Percentiles rank a stretch among this genome's conserved stretches.
These are phyloP conservation scores for Platycnemis pennipes DNA, from an alignment of 2,888 invertebrate species.

Conservation along the genomic window DNA sequence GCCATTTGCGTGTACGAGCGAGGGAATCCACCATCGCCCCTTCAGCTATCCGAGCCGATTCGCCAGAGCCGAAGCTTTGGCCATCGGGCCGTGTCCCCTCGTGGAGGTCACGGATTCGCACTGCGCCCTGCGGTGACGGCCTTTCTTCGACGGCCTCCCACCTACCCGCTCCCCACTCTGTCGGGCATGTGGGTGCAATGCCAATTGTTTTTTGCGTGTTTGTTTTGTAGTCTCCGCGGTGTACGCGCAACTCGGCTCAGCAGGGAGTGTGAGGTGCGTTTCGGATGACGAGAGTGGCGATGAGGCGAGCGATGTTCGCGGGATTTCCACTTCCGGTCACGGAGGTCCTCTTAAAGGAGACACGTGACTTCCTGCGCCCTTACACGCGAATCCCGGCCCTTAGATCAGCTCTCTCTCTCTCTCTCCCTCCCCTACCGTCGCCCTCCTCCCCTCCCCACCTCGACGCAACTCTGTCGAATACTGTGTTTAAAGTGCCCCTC, in stretches of 20 bases:
- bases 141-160: background rate
- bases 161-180: background rate
- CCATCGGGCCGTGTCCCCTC: background rate
- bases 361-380: slow-evolving; percentile 65
- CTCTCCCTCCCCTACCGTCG: background rate
- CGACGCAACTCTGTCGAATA: background rate
- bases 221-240: slow-evolving; percentile 21
- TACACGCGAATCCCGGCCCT: slow-evolving; percentile 29
- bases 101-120: background rate
- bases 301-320: slow-evolving; percentile 49
- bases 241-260: background rate
- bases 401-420: background rate
- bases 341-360: slow-evolving; percentile 63
- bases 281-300: slow-evolving; percentile 54
- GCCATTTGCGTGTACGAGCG: background rate
- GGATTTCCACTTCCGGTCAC: slow-evolving; percentile 68
- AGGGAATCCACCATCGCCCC: background rate
- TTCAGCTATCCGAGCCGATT: background rate
- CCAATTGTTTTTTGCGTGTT: slow-evolving; percentile 18
- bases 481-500: slow-evolving; percentile 53
- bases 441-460: background rate
- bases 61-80: background rate
- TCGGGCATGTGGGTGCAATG: slow-evolving; percentile 24
- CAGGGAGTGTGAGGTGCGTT: slow-evolving; percentile 22
- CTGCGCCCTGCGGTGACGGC: background rate